phyloP scores from a whole-genome alignment of 2,797 vertebrate species.

The Mastacembelus armatus region DNA sequence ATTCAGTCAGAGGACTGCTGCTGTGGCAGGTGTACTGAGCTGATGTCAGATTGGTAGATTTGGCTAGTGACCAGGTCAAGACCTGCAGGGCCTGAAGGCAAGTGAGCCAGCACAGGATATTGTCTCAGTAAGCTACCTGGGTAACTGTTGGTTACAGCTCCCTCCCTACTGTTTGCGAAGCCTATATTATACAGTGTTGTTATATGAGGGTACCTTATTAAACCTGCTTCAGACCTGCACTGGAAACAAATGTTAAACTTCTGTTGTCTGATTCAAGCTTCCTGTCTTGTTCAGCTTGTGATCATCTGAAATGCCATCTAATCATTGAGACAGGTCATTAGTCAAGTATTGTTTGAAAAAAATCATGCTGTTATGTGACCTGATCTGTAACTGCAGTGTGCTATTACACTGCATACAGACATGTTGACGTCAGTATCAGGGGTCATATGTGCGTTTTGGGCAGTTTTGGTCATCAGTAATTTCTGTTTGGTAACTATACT shows the following conservation, averaged over 20 bases:
- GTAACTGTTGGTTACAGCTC: conserved; percentile 64
- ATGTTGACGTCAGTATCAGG: background rate
- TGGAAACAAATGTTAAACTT: conserved; percentile 14
- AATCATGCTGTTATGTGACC: too few relatives aligned
- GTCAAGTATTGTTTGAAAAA: background rate
- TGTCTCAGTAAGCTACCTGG: conserved; percentile 76
- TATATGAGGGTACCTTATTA: conserved; percentile 40
- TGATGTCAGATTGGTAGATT: conserved; percentile 48
- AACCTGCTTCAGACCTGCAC: conserved; percentile 10
- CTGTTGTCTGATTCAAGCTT: background rate
- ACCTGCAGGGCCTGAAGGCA: conserved; percentile 46
- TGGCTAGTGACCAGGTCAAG: conserved; percentile 59
- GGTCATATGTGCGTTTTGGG: too few relatives aligned
- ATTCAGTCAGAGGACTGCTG: conserved; percentile 44
- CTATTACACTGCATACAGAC: background rate
- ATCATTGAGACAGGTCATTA: conserved; percentile 4
- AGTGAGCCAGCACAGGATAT: conserved; percentile 77
- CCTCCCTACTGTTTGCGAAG: conserved; percentile 53
- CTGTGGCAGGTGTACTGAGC: conserved; percentile 54
- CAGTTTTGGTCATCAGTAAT: background rate
- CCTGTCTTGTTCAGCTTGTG: background rate
- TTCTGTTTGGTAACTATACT: background rate
- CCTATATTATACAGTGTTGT: conserved; percentile 33
- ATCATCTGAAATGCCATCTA: background rate
- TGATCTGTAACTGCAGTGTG: too few relatives aligned